phyloP scores from a whole-genome alignment of 2,113 vertebrate genomes.

The Myotis davidii region DNA sequence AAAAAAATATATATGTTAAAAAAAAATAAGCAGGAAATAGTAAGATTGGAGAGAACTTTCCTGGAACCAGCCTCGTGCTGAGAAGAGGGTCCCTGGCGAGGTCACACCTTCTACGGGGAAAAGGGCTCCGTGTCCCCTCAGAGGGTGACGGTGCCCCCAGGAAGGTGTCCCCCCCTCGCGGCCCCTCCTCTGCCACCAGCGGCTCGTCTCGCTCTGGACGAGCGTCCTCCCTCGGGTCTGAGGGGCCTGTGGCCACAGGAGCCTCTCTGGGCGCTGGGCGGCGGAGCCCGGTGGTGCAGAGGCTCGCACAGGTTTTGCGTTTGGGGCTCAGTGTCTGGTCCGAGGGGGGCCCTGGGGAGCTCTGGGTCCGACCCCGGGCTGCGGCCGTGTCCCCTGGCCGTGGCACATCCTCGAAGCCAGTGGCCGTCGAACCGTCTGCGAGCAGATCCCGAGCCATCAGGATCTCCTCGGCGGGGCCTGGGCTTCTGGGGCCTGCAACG shows the following conservation, averaged over 20 bases:
- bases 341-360: too few species aligned
- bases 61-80: too few species aligned
- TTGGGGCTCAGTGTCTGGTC: background rate
- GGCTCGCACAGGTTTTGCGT: background rate
- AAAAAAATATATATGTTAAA: too few species aligned
- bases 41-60: too few species aligned
- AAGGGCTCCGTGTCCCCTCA: background rate
- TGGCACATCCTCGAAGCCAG: background rate
- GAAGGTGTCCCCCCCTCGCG: background rate
- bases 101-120: too few species aligned
- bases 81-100: too few species aligned
- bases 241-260: background rate
- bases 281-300: background rate
- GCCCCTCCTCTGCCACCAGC: background rate
- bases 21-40: too few species aligned
- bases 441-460: background rate
- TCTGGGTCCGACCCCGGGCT: too few species aligned
- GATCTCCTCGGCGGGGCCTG: background rate
- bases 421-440: background rate
- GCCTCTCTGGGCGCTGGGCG: background rate
- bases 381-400: rapidly evolving
- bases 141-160: background rate
- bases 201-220: background rate
- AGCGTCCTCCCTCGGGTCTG: background rate
- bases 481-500: background rate